Evolutionary conservation across 2,888 invertebrate genomes (phyloP).

Genomic region (Beris morrisii): DNA sequence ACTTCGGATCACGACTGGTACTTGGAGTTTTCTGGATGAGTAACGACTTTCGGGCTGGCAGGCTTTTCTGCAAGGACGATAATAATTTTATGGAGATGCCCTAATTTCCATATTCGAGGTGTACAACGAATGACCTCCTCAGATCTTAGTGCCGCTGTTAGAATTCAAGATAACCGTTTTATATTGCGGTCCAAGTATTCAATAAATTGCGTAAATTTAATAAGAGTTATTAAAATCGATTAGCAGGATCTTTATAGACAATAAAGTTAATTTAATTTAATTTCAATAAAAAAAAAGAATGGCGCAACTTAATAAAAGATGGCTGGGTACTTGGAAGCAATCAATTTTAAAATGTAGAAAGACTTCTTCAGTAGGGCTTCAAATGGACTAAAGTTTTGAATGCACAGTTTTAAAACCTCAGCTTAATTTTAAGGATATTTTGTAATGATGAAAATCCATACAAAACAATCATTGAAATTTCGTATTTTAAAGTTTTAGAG

Average conservation of each 20-base stretch:
- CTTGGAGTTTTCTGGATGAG: conserved; percentile 15
- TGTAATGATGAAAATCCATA: no score
- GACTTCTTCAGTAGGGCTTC: no score
- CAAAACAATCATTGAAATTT: no score
- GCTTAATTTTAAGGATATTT: no score
- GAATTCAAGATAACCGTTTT: background rate
- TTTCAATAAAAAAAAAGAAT: no score
- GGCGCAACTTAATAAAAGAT: no score
- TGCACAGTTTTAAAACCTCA: no score
- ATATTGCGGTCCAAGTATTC: conserved; percentile 16
- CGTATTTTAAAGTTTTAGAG: no score
- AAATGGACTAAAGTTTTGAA: no score
- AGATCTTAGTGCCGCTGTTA: background rate
- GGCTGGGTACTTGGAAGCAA: background rate
- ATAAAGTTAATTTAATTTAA: no score
- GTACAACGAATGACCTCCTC: conserved; percentile 19
- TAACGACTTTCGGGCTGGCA: conserved; percentile 17
- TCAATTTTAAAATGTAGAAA: no score
- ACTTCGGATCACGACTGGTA: background rate
- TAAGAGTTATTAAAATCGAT: conserved; percentile 20
- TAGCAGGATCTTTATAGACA: background rate
- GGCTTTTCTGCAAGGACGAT: conserved; percentile 19
- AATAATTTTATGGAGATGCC: conserved; percentile 21
- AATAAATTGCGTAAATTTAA: conserved; percentile 24
- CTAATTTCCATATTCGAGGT: conserved; percentile 28